Conservation (phyloP, 2,888 invertebrate genomes). For the Synergus laeviventris region DNA sequence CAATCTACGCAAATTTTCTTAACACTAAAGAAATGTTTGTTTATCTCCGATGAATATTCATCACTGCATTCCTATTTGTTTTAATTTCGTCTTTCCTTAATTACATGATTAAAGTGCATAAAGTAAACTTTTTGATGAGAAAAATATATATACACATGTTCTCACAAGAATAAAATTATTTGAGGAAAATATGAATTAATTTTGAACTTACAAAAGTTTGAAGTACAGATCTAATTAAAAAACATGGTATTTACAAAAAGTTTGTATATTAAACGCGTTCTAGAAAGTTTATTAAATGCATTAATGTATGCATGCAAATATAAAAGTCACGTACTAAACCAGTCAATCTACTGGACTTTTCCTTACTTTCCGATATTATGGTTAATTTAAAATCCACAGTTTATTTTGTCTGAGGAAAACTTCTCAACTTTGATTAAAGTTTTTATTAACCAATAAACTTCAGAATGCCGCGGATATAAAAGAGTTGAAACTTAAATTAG, state of each 20-base stretch:
- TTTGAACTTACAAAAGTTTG: too few species aligned
- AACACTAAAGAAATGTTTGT: neutral
- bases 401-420: slow-evolving; percentile 13
- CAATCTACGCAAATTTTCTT: neutral
- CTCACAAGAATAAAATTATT: too few species aligned
- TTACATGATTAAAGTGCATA: neutral
- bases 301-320: neutral
- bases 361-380: neutral
- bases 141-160: too few species aligned
- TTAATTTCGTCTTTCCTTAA: neutral
- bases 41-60: neutral
- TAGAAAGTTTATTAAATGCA: too few species aligned
- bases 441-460: neutral
- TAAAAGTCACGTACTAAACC: neutral
- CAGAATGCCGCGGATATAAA: neutral
- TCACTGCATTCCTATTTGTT: neutral
- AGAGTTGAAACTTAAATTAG: slow-evolving; percentile 14
- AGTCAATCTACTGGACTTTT: neutral
- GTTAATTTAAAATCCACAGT: neutral
- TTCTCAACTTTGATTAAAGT: slow-evolving; percentile 10
- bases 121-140: too few species aligned
- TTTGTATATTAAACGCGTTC: too few species aligned
- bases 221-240: too few species aligned
- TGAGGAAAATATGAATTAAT: too few species aligned
- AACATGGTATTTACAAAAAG: too few species aligned